A percentile compares a stretch with the other conserved stretches of the same genome.
Conservation (phyloP, 2,888 invertebrate genomes). For the Chrysopilus asiliformis region DNA sequence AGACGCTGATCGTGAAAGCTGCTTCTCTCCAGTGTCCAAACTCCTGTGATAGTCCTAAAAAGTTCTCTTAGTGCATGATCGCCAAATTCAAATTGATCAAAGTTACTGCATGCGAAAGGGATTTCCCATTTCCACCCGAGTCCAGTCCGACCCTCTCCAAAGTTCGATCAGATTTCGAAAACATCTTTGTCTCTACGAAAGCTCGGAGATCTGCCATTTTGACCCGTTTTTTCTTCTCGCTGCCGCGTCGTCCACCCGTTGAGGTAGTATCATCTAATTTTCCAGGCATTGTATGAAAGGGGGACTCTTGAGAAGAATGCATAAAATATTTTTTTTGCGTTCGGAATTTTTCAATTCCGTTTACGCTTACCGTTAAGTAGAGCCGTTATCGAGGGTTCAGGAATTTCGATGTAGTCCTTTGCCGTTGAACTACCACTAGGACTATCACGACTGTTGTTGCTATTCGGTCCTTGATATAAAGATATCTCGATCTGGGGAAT, state of each 20-base stretch:
- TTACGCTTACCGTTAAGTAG: slow-evolving; percentile 21
- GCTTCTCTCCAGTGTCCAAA: slow-evolving; percentile 65
- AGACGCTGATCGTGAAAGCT: slow-evolving; percentile 56
- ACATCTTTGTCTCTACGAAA: slow-evolving; percentile 80
- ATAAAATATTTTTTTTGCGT: slow-evolving; percentile 5
- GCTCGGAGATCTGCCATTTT: slow-evolving; percentile 86
- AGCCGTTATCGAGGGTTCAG: slow-evolving; percentile 48
- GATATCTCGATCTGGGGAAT: slow-evolving; percentile 88
- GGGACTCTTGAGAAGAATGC: slow-evolving; percentile 9
- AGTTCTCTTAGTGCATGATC: neutral
- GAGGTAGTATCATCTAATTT: slow-evolving; percentile 13
- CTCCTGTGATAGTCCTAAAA: slow-evolving; percentile 67
- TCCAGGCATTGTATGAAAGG: slow-evolving; percentile 10
- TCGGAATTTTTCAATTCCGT: neutral
- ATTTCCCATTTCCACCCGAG: slow-evolving; percentile 30
- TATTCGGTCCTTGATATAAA: slow-evolving; percentile 60
- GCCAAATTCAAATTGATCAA: neutral
- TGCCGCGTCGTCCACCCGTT: slow-evolving; percentile 46
- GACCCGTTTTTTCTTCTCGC: slow-evolving; percentile 77
- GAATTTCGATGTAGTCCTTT: slow-evolving; percentile 67
- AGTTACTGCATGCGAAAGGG: slow-evolving; percentile 51
- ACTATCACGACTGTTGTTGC: slow-evolving; percentile 35
- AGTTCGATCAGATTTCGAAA: slow-evolving; percentile 84
- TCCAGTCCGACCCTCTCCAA: slow-evolving; percentile 72
- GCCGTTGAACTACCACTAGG: slow-evolving; percentile 33